Percentiles rank a stretch among this genome's conserved stretches.
Evolutionary conservation across 2,797 vertebrate species (phyloP).

Genomic region (Epinephelus coioides): DNA sequence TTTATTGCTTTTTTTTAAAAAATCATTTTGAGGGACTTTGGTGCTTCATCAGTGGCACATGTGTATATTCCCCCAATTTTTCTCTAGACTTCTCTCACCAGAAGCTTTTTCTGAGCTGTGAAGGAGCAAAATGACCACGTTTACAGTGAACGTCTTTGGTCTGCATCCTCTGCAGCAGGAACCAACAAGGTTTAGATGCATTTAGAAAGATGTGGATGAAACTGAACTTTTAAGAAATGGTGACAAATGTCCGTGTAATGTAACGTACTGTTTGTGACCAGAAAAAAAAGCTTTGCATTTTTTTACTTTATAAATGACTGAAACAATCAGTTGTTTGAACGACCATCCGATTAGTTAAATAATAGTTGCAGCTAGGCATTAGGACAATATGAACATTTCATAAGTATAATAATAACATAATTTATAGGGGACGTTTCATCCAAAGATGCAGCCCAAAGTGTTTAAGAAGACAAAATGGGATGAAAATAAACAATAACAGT

Average conservation of each 20-base stretch:
- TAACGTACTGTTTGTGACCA: too few species aligned
- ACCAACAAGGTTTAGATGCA: not conserved
- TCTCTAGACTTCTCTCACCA: not conserved
- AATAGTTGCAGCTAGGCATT: not conserved
- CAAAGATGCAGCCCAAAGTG: too few species aligned
- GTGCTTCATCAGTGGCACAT: not conserved
- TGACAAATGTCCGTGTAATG: not conserved
- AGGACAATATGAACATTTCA: too few species aligned
- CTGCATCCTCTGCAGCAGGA: not conserved
- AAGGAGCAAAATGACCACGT: not conserved
- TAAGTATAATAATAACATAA: too few species aligned
- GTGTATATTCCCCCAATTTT: not conserved
- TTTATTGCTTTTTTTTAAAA: not conserved
- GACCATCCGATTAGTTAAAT: not conserved
- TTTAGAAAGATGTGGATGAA: not conserved
- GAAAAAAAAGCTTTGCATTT: too few species aligned
- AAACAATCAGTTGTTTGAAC: not conserved
- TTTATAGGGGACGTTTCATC: too few species aligned
- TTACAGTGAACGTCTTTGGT: not conserved
- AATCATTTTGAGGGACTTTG: not conserved
- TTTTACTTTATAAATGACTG: slow-evolving; percentile 1
- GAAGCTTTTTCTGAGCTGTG: slow-evolving; percentile 1
- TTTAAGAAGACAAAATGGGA: too few species aligned
- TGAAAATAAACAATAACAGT: too few species aligned
- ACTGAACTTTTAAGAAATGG: not conserved